Base-by-base conservation (phyloP, 1,140 invertebrate species). In the Temnothorax nylanderi region DNA sequence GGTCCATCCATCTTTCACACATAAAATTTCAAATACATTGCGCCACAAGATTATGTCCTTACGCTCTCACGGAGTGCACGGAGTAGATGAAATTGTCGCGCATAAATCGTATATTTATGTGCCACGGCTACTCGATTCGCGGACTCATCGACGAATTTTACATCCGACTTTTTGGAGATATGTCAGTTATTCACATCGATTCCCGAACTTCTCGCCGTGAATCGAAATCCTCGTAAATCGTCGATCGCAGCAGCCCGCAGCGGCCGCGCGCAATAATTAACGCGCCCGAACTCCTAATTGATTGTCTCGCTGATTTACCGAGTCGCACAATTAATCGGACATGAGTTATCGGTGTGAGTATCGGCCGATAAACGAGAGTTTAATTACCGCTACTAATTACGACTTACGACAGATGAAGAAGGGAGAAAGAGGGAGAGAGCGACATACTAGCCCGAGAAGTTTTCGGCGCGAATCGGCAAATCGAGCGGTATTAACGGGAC, bases 261-360 rank as follows among this genome's bases (percentile, higher is more conserved):
- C 26, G 69, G 32, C 26, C 54, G 80, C 8, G 41, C 18, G 80
- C 69, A 84, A 84, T 84, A 84, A 84, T 84, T 84, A 84, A 84
- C 80, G 80, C 69, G 80, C 54, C 32, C 54, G 51, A 84, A 84
- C 80, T 84, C 69, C 69, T 84, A 84, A 84, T 84, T 84, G 80
- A 84, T 84, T 84, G 69, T 84, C 80, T 84, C 80, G 69, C 54
- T 84, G 80, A 84, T 84, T 84, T 84, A 84, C 80, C 69, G 80
- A 84, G 80, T 84, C 69, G 54, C 69, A 60, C 80, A 84, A 84
- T 84, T 84, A 84, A 84, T 84, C 80, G 80, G 80, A 84, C 69
- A 75, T 84, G 80, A 82, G 69, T 84, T 84, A 84, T 81, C 47
- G 62, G 47, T 13, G 32, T n/a, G 32, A 80, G 8, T 77, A 62